phyloP scores from a whole-genome alignment of 2,888 invertebrate species.

The Amorpha juglandis region DNA sequence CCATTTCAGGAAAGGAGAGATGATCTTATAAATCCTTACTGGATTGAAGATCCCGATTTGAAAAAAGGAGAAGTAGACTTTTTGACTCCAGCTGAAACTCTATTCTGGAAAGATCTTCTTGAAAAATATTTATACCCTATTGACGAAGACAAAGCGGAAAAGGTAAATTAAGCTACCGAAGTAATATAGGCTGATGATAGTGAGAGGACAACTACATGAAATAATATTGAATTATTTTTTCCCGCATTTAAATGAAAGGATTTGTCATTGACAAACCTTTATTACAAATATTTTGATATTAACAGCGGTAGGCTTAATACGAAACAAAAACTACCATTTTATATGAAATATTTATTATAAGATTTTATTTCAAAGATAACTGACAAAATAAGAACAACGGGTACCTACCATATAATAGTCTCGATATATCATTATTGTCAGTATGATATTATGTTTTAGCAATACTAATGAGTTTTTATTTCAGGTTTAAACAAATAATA shows the following conservation, averaged over 20 bases:
- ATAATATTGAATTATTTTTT: background rate
- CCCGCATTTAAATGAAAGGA: no score
- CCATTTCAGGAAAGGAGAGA: constrained; percentile 87
- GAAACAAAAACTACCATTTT: background rate
- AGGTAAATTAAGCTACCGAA: constrained; percentile 84
- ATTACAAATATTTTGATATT: no score
- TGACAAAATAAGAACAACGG: background rate
- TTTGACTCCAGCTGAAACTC: constrained; percentile 91
- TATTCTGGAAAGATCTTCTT: constrained; percentile 97
- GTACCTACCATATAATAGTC: no score
- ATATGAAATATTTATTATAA: no score
- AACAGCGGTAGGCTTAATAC: background rate
- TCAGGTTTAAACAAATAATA: constrained; percentile 43
- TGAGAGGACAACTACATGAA: no score
- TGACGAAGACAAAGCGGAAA: constrained; percentile 95
- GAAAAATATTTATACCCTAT: constrained; percentile 97
- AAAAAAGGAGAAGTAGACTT: constrained; percentile 96
- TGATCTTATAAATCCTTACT: constrained; percentile 95
- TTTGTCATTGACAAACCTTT: no score
- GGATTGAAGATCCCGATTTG: constrained; percentile 96
- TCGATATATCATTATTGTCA: background rate
- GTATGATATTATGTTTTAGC: background rate
- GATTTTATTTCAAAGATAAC: background rate
- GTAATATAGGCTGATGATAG: background rate
- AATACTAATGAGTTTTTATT: constrained; percentile 48